These are phyloP conservation scores for Anas flavirostris DNA, from an alignment of 2,797 vertebrate genomes.

Conservation along the genomic window DNA sequence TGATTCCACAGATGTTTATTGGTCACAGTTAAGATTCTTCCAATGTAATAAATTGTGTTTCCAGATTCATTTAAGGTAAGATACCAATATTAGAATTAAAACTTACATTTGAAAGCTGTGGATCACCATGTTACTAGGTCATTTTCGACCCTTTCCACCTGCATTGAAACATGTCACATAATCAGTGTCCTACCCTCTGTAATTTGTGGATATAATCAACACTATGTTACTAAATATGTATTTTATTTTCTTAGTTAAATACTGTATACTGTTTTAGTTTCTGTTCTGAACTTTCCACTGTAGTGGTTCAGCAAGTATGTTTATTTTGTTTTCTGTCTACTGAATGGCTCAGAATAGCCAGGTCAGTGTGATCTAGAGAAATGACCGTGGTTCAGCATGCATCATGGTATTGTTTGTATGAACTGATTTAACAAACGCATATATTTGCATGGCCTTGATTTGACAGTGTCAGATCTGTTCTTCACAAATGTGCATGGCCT, in stretches of 20 bases:
- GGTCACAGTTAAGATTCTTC: slow-evolving; percentile 28
- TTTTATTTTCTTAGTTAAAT: slow-evolving; percentile 42
- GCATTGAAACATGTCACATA: slow-evolving; percentile 75
- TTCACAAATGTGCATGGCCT: not conserved
- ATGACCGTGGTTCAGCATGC: not conserved
- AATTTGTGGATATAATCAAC: slow-evolving; percentile 64
- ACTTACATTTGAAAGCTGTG: slow-evolving; percentile 77
- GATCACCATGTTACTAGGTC: slow-evolving; percentile 73
- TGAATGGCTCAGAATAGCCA: slow-evolving; percentile 14
- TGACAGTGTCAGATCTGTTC: slow-evolving; percentile 14
- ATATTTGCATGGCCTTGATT: slow-evolving; percentile 29
- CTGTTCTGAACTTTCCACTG: slow-evolving; percentile 69
- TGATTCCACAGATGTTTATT: slow-evolving; percentile 66
- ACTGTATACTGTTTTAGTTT: slow-evolving; percentile 13
- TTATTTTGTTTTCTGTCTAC: slow-evolving; percentile 39
- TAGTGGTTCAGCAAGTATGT: slow-evolving; percentile 70
- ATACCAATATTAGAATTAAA: slow-evolving; percentile 73
- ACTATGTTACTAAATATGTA: slow-evolving; percentile 45
- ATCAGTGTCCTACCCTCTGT: slow-evolving; percentile 67
- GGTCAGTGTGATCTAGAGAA: slow-evolving; percentile 52
- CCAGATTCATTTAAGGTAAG: slow-evolving; percentile 61
- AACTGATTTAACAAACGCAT: not conserved
- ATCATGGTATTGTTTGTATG: slow-evolving; percentile 9
- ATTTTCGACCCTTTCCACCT: slow-evolving; percentile 77
- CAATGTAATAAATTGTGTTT: slow-evolving; percentile 33